Evolutionary conservation across 2,888 invertebrate genomes (phyloP).

Genomic region (Nemotelus nigrinus): DNA sequence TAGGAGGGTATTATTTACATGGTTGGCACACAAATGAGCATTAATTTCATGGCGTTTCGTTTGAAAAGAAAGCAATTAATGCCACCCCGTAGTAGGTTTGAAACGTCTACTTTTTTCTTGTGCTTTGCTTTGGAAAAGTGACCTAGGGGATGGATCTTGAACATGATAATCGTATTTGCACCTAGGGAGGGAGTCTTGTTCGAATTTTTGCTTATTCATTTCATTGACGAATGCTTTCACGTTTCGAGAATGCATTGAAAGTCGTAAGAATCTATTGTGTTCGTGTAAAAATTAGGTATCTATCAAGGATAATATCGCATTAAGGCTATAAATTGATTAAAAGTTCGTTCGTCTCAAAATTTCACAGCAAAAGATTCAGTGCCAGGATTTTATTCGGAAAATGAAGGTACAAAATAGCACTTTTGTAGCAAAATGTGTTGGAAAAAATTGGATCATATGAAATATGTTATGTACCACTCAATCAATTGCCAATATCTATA

Average conservation of each 20-base stretch:
- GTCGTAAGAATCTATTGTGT: background rate
- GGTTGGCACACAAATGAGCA: slow-evolving; percentile 45
- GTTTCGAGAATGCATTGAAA: slow-evolving; percentile 29
- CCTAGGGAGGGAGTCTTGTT: no score
- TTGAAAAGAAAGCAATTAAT: slow-evolving; percentile 49
- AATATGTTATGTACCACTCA: no score
- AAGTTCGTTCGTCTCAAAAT: no score
- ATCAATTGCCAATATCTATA: no score
- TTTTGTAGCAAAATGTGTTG: no score
- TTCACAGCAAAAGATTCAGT: no score
- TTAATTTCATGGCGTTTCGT: slow-evolving; percentile 45
- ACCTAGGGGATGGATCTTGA: background rate
- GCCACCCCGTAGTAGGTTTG: slow-evolving; percentile 45
- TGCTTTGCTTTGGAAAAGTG: slow-evolving; percentile 6
- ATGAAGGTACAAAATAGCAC: no score
- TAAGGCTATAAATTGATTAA: no score
- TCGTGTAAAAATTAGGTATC: background rate
- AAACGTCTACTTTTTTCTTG: slow-evolving; percentile 15
- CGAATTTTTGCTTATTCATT: slow-evolving; percentile 38
- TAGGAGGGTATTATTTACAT: slow-evolving; percentile 49
- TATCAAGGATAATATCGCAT: no score
- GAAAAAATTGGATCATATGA: no score
- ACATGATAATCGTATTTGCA: no score
- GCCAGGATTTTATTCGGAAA: no score
- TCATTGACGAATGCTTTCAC: background rate